Base-by-base conservation (phyloP, 2,797 vertebrate species). In the Phylloscopus collybita region DNA sequence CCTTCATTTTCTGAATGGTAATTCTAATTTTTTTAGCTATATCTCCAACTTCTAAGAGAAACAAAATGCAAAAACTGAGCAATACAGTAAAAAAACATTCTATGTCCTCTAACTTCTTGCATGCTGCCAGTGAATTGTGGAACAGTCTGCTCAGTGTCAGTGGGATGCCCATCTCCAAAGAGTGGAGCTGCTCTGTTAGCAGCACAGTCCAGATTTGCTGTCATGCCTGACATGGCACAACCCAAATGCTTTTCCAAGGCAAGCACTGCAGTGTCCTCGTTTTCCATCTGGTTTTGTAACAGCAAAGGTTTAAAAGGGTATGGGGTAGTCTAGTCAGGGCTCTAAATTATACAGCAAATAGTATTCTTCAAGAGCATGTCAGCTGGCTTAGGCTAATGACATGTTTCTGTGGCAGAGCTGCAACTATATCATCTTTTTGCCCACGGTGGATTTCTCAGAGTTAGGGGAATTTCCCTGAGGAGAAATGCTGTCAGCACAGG, bases 321-420 rank as follows among this genome's bases (percentile, higher is more conserved):
- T 32, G 40, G 30, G 25, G 16, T 34, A 69, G 54, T 69, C 62
- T 59, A 44, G 27, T 72, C 80, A 81, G 42, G 16, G 30, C 53
- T 92, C 86, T 94, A 83, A 95, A 84, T 92, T 80, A 64, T 32
- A 80, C 57, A 90, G 80, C n/a, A 79, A 88, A 79, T 13, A 79
- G 36, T 38, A 44, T 86, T 83, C 76, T 44, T 90, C 50, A 80
- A 47, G 34, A 94, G 59, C 65, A 74, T 36, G 61, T 80, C 91
- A 91, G 19, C 53, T 76, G 78, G 56, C 62, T 86, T 59, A 60
- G 56, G 51, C 34, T 57, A 91, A 87, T 60, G 42, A 74, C 60
- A 50, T 9, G 38, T 50, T 84, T 78, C 78, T 71, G 36, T 10
- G n/a, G 65, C 81, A 95, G 84, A 80, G 64, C 50, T 74, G 45